phyloP scores from a whole-genome alignment of 2,113 vertebrate genomes.

The Mobula birostris region DNA sequence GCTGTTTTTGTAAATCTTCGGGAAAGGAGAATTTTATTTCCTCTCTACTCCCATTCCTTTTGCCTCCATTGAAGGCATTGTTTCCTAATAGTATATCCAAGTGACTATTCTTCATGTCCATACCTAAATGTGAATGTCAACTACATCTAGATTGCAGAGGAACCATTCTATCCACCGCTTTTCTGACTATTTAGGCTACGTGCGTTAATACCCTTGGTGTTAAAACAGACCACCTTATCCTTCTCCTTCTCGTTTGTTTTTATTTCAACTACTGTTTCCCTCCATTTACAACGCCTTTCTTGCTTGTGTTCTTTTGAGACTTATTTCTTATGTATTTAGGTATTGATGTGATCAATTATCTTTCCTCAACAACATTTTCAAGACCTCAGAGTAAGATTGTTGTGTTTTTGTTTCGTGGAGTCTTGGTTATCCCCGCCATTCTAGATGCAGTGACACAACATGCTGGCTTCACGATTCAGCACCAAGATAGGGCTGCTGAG shows the following conservation, averaged over 20 bases:
- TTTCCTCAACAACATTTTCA: background rate
- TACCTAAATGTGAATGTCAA: background rate
- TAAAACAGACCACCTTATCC: no score
- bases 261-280: no score
- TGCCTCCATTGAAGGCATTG: background rate
- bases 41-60: background rate
- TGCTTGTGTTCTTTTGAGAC: no score
- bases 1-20: background rate
- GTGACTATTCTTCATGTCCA: background rate
- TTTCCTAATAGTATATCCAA: background rate
- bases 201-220: background rate
- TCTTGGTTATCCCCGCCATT: no score
- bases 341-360: background rate
- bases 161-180: background rate
- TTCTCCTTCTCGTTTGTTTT: no score
- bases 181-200: background rate
- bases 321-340: background rate
- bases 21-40: background rate
- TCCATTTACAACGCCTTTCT: no score
- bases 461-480: no score
- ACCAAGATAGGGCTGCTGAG: no score
- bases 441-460: no score
- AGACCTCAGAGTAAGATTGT: no score
- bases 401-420: no score
- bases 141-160: background rate